These are phyloP conservation scores for Reticulitermes speratus DNA, from an alignment of 1,140 invertebrate species.

Conservation along the genomic window DNA sequence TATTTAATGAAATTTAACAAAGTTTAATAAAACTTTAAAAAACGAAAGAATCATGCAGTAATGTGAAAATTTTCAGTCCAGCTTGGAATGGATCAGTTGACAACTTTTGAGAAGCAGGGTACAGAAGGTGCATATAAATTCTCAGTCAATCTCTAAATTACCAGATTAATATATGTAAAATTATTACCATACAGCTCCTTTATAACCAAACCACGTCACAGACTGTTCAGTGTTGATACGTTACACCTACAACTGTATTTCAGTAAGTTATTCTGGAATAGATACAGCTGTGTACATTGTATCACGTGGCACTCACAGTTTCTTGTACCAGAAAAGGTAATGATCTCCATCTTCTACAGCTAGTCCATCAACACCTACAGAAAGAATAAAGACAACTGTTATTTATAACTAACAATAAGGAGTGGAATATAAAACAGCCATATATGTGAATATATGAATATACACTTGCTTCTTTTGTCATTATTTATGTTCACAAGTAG, in stretches of 20 bases:
- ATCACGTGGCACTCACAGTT: constrained; percentile 65
- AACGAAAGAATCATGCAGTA: too few relatives aligned
- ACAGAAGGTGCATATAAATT: background rate
- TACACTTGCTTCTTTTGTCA: constrained; percentile 25
- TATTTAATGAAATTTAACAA: too few relatives aligned
- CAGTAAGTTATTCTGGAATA: background rate
- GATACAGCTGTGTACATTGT: background rate
- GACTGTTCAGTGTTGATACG: background rate
- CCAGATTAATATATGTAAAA: background rate
- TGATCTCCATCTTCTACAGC: constrained; percentile 79
- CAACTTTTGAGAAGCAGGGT: background rate
- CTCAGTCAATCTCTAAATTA: background rate
- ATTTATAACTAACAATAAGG: background rate
- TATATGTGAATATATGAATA: constrained; percentile 21
- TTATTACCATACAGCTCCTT: background rate
- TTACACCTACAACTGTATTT: background rate
- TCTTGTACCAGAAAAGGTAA: constrained; percentile 89
- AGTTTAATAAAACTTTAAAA: too few relatives aligned
- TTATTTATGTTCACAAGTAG: background rate
- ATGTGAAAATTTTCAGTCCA: background rate
- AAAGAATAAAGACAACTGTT: constrained; percentile 37
- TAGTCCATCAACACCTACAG: constrained; percentile 78
- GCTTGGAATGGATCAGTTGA: background rate
- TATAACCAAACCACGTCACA: background rate
- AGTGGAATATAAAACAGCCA: background rate